Base-by-base conservation (phyloP, 2,888 invertebrate genomes). In the Temnothorax unifasciatus region DNA sequence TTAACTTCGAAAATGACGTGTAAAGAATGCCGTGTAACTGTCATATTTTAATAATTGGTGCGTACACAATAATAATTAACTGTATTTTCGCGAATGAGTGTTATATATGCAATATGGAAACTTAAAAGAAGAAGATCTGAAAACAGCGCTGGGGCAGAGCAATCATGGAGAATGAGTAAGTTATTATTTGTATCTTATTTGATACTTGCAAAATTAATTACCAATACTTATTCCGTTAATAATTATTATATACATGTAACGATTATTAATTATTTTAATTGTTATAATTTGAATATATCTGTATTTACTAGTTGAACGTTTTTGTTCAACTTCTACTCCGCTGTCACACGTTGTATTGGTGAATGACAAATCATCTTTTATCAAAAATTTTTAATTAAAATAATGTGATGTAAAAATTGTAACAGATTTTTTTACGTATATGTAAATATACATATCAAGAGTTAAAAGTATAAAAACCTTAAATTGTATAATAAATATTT, bases 131-230 rank as follows among this genome's bases (percentile, higher is more conserved):
- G n/a, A 9, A 63, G 47, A 6, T 9, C 2, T 13, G 4, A 9
- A 63, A 38, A n/a, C 0, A n/a, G n/a, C n/a, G 5, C n/a, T 0
- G 34, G 34, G n/a, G 18, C n/a, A 34, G 3, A 61, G 11, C n/a
- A 61, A 4, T 34, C 9, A 59, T 4, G 5, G 11, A 63, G n/a
- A 54, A n/a, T n/a, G n/a, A 63, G 34, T 38, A n/a, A 34, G 6
- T 61, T 63, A 38, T 38, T 63, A 63, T 63, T 63, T 38, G 38
- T 63, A 38, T 63, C 4, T 34, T 61, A 61, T 63, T 38, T 38
- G 9, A 34, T 34, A 18, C 0, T 54, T 38, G 63, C n/a, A 38
- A 63, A 38, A 63, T 63, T 38, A 38, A 38, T 38, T 34, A 38
- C 11, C 63, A 11, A 2, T 38, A 38, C 5, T 38, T n/a, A 38